phyloP scores from a whole-genome alignment of 2,888 invertebrate species.

The Hipparchia sbordonii region DNA sequence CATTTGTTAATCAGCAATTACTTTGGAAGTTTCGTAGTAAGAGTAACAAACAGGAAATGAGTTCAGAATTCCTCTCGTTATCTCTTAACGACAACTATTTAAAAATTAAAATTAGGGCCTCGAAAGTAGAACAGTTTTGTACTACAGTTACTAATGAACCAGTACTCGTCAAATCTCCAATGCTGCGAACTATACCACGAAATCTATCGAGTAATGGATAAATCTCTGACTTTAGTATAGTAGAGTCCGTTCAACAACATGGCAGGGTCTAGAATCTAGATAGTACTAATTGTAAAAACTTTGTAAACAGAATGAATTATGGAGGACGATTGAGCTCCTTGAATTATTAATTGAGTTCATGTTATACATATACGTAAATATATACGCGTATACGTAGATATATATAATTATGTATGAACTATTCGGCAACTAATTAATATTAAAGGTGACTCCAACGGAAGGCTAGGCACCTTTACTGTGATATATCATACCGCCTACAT shows the following conservation, averaged over 20 bases:
- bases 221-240: too few relatives aligned
- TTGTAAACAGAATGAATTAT: too few relatives aligned
- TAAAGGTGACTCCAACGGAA: not conserved
- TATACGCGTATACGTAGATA: too few relatives aligned
- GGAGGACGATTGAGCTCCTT: not conserved
- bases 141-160: too few relatives aligned
- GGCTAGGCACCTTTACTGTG: conserved; percentile 7
- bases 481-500: conserved; percentile 17
- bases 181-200: too few relatives aligned
- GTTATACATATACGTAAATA: too few relatives aligned
- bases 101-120: not conserved
- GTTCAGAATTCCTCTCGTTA: not conserved
- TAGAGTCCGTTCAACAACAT: too few relatives aligned
- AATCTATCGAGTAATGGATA: too few relatives aligned
- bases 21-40: not conserved
- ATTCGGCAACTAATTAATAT: not conserved
- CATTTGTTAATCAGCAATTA: conserved; percentile 2
- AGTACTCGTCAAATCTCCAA: too few relatives aligned
- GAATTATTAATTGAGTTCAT: not conserved
- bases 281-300: too few relatives aligned
- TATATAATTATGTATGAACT: not conserved
- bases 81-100: not conserved
- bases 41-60: not conserved
- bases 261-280: too few relatives aligned
- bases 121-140: not conserved